These are phyloP conservation scores for Poecile montanus DNA, from an alignment of 2,797 vertebrate species.

Conservation along the genomic window DNA sequence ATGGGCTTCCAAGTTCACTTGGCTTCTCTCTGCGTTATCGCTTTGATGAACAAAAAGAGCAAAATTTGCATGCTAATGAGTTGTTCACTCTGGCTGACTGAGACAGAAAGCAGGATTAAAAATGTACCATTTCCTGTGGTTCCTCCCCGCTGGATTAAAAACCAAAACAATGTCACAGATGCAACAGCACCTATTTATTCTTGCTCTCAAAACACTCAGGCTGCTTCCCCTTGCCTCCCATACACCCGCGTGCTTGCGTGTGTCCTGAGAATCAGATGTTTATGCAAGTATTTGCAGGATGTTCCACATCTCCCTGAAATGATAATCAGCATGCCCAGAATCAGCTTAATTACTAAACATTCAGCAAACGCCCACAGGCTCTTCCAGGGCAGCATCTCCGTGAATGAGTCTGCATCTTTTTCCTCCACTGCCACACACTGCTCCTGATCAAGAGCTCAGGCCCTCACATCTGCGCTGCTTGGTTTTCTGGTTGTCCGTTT, in stretches of 20 bases:
- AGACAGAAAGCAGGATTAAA: background rate
- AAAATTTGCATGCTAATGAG: background rate
- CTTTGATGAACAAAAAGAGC: background rate
- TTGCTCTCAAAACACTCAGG: background rate
- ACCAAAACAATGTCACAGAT: background rate
- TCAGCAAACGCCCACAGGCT: conserved; percentile 32
- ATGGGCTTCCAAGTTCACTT: background rate
- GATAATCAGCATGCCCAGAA: conserved; percentile 24
- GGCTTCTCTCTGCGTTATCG: background rate
- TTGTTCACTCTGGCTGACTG: background rate
- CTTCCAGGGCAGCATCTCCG: background rate
- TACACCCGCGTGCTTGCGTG: background rate
- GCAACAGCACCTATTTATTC: conserved; percentile 13
- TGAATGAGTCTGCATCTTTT: conserved; percentile 39
- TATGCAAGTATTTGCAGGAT: conserved; percentile 47
- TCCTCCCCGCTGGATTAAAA: background rate
- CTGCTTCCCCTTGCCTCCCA: background rate
- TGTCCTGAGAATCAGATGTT: conserved; percentile 41
- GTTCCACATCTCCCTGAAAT: conserved; percentile 29
- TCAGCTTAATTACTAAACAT: conserved; percentile 53
- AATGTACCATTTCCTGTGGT: background rate
- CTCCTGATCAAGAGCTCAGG: background rate
- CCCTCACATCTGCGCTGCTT: background rate
- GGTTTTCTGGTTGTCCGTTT: background rate
- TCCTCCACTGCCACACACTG: background rate